Percentiles rank a stretch among this genome's conserved stretches.
Conservation (phyloP, 1,140 invertebrate genomes). For the Heliconius eleuchia region DNA sequence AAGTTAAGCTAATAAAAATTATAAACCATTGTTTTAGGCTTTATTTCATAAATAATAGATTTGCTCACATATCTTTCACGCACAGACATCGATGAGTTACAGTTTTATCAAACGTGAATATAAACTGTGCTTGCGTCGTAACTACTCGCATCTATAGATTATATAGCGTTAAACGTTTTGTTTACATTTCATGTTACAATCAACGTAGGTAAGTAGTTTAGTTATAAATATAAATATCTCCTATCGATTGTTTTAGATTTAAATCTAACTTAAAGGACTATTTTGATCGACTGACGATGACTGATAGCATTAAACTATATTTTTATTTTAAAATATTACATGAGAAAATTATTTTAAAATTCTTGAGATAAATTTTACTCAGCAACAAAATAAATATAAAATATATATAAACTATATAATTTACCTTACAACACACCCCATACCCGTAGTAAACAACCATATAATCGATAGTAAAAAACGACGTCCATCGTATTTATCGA, state of each 20-base stretch:
- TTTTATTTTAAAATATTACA: no score
- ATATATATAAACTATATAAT: no score
- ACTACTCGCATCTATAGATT: neutral
- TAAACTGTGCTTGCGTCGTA: neutral
- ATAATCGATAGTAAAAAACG: neutral
- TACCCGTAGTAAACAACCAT: neutral
- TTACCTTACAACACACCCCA: no score
- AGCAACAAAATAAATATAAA: no score
- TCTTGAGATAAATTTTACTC: no score
- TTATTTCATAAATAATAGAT: no score
- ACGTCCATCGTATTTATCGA: constrained; percentile 2
- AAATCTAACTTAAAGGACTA: neutral
- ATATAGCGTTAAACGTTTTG: neutral
- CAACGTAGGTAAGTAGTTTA: neutral
- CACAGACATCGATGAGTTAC: no score
- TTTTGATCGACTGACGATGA: neutral
- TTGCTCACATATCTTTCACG: no score
- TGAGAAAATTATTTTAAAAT: no score
- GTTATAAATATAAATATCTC: neutral
- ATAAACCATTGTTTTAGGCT: no score
- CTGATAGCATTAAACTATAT: no score
- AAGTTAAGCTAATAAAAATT: no score
- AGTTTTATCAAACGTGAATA: neutral
- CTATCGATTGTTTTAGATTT: neutral
- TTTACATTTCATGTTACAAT: neutral